Conservation (phyloP, 1,140 invertebrate species). For the Nautilus pompilius region DNA sequence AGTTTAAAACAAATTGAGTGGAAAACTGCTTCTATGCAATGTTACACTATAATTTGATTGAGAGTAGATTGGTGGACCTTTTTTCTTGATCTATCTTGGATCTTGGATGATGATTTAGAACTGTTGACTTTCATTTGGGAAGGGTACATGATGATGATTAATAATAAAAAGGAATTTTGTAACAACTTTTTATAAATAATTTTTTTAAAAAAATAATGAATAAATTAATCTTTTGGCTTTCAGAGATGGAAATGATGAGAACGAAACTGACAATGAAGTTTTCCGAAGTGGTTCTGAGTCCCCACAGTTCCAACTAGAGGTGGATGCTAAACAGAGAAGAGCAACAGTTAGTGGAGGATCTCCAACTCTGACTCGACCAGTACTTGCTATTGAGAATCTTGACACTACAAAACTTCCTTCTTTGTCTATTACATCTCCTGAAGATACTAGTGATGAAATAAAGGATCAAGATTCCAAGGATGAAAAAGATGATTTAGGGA, state of each 20-base stretch:
- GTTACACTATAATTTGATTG: too few species aligned
- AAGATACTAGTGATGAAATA: not conserved
- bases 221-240: slow-evolving; percentile 8
- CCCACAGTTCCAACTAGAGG: slow-evolving; percentile 59
- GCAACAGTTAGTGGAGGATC: slow-evolving; percentile 85
- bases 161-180: too few species aligned
- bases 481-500: too few species aligned
- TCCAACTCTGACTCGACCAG: slow-evolving; percentile 65
- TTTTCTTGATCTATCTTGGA: not conserved
- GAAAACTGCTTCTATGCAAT: too few species aligned
- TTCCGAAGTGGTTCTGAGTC: slow-evolving; percentile 48
- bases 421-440: not conserved
- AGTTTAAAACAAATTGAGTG: too few species aligned
- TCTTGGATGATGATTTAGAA: not conserved
- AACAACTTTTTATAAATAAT: too few species aligned
- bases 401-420: slow-evolving; percentile 24
- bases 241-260: slow-evolving; percentile 46
- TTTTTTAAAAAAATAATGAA: too few species aligned
- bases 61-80: not conserved
- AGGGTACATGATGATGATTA: too few species aligned
- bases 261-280: slow-evolving; percentile 50
- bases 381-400: slow-evolving; percentile 41
- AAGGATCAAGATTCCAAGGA: not conserved
- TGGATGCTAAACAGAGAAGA: slow-evolving; percentile 71
- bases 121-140: not conserved